A percentile compares a stretch with the other conserved stretches of the same genome.
These are phyloP conservation scores for Ciconia boyciana DNA, from an alignment of 2,113 vertebrate genomes.

Conservation along the genomic window DNA sequence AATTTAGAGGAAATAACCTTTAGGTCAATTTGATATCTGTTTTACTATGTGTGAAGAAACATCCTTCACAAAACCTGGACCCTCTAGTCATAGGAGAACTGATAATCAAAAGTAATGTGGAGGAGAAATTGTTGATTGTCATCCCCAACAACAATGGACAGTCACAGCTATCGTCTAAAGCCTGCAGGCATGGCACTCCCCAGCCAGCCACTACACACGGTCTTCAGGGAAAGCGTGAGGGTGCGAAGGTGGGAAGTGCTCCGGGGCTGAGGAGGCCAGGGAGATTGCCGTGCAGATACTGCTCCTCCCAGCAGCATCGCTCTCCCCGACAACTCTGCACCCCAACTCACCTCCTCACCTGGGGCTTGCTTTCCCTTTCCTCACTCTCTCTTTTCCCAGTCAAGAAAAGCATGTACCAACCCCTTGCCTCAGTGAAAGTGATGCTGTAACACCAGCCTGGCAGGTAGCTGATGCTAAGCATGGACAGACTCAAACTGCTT, in stretches of 20 bases:
- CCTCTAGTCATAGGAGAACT: background rate
- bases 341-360: rapidly evolving
- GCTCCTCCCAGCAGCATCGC: background rate
- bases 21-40: constrained; percentile 49
- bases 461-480: background rate
- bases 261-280: rapidly evolving
- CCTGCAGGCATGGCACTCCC: background rate
- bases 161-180: background rate
- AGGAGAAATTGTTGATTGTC: background rate
- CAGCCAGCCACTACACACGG: rapidly evolving
- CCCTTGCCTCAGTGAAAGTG: rapidly evolving
- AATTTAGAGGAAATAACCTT: constrained; percentile 55
- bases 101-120: background rate
- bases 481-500: background rate
- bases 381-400: background rate
- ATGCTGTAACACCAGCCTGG: background rate
- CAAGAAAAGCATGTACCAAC: rapidly evolving
- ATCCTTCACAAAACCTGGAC: constrained; percentile 4
- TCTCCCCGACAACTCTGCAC: background rate
- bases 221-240: rapidly evolving
- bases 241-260: background rate
- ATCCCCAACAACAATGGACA: rapidly evolving
- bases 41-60: constrained; percentile 15
- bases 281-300: rapidly evolving
- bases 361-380: background rate